Evolutionary conservation across 2,888 invertebrate genomes (phyloP).

Genomic region (Sarcophaga variegata): DNA sequence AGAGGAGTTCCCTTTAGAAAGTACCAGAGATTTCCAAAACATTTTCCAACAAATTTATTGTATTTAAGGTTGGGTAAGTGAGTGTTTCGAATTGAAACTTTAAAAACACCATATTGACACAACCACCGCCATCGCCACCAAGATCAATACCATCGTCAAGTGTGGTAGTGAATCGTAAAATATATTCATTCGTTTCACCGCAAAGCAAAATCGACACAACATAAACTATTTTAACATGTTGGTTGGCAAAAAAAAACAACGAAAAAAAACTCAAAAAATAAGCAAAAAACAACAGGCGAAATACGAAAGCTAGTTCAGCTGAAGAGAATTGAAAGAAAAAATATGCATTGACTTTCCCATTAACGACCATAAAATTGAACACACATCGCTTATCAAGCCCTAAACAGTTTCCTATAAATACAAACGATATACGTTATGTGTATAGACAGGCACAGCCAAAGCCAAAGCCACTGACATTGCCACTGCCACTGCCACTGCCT

Average conservation of each 20-base stretch:
- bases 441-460: conserved; percentile 6
- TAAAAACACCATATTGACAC: neutral
- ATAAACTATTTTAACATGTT: conserved; percentile 62
- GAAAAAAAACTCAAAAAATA: neutral
- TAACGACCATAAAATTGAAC: conserved; percentile 67
- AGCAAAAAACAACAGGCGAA: conserved; percentile 12
- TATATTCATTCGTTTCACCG: conserved; percentile 11
- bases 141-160: neutral
- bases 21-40: conserved; percentile 33
- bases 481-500: neutral
- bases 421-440: neutral
- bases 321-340: conserved; percentile 13
- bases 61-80: neutral
- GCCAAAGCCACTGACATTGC: conserved; percentile 21
- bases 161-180: neutral
- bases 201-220: conserved; percentile 55
- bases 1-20: conserved; percentile 17
- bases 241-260: neutral
- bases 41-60: conserved; percentile 35
- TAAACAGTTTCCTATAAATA: conserved; percentile 66
- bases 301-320: neutral
- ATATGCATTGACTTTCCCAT: conserved; percentile 64
- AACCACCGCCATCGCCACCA: conserved; percentile 18
- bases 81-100: conserved; percentile 25
- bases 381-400: conserved; percentile 66